phyloP scores from a whole-genome alignment of 2,797 vertebrate species.

The Sebastes itinus region DNA sequence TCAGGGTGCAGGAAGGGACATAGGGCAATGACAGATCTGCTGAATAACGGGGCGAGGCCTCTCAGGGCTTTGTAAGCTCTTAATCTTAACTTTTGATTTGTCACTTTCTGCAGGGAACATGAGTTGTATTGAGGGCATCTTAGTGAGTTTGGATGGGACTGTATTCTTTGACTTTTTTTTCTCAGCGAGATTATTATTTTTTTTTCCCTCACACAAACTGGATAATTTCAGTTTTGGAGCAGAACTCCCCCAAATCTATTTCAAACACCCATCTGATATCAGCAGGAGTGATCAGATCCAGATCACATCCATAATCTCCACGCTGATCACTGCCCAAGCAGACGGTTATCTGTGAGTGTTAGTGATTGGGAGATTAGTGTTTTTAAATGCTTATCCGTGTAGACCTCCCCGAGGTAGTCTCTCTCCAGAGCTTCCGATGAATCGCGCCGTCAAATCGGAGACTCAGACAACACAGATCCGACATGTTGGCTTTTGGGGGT shows the following conservation, averaged over 20 bases:
- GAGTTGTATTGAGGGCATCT: neutral
- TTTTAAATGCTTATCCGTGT: slow-evolving; percentile 73
- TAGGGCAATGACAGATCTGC: too few species aligned
- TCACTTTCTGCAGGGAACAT: neutral
- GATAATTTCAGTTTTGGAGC: slow-evolving; percentile 48
- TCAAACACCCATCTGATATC: slow-evolving; percentile 56
- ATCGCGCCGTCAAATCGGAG: slow-evolving; percentile 42
- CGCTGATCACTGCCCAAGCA: slow-evolving; percentile 67
- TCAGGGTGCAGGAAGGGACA: too few species aligned
- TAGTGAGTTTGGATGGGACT: neutral
- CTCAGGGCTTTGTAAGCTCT: too few species aligned
- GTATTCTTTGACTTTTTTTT: neutral
- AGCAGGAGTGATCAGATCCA: slow-evolving; percentile 65
- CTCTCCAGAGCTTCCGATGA: slow-evolving; percentile 39
- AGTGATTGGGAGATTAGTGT: slow-evolving; percentile 74
- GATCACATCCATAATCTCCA: slow-evolving; percentile 67
- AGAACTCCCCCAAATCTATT: slow-evolving; percentile 52
- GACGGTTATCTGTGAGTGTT: slow-evolving; percentile 63
- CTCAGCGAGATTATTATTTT: neutral
- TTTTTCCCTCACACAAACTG: neutral
- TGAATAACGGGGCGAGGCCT: too few species aligned
- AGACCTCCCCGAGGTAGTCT: slow-evolving; percentile 67
- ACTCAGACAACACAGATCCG: slow-evolving; percentile 30
- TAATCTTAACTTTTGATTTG: neutral
- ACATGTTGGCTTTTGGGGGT: slow-evolving; percentile 56